Base-by-base conservation (phyloP, 1,140 invertebrate species). In the Rhynchophorus ferrugineus region DNA sequence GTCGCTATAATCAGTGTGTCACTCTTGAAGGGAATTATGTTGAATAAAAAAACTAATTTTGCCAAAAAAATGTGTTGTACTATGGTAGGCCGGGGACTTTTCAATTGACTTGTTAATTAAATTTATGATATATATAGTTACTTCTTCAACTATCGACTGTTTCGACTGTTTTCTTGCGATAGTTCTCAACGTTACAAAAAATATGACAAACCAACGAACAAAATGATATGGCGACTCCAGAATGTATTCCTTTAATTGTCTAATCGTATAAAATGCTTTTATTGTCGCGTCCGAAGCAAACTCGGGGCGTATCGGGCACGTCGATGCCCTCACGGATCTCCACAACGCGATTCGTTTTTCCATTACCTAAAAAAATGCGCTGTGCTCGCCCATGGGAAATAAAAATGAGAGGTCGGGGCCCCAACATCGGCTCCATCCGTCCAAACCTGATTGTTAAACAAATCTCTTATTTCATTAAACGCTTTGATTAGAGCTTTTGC, bases 381-480 rank as follows among this genome's bases (percentile, higher is more conserved):
- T 48, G 51, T 48, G 44, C 36, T 48, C 24, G 51, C 51, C 51
- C 51, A 47, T 47, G 51, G 51, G 51, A 54, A 54, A 54, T 54
- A 54, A 54, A 49, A 56, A 56, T 56, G 46, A 49, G 54, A 56
- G 54, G 54, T 56, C 41, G 44, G 35, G 16, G 14, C 39, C 45
- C 39, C 37, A 47, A 48, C 44, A 24, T 24, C 36, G 34, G 38
- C 22, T 56, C 46, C 47, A 45, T 56, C 39, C 41, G 47, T 45
- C 46, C 54, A 50, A 49, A 56, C 54, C 47, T 49, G 46, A 56
- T 56, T 56, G 54, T 56, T 56, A 61, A 60, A 51, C 57, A 61
- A 58, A 63, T 61, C 58, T 63, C 56, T 61, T 56, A 63, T 63
- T 63, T 61, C 61, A 63, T 61, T 61, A 61, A 63, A 61, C 61